These are phyloP conservation scores for Strix aluco DNA, from an alignment of 2,113 vertebrate genomes.

Conservation along the genomic window DNA sequence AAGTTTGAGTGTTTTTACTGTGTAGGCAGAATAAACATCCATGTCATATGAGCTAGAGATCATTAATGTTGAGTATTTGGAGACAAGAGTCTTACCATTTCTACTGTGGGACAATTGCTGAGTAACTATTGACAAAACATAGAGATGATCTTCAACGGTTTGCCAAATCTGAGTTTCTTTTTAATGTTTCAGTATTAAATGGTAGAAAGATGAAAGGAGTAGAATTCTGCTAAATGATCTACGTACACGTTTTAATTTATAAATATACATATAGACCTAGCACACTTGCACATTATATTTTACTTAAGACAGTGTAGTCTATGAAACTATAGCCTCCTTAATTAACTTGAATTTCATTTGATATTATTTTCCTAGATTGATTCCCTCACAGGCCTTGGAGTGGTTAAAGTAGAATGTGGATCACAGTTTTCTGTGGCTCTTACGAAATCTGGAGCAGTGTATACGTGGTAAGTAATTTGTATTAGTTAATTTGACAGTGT, in stretches of 20 bases:
- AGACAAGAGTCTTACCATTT: neutral
- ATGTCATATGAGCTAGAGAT: neutral
- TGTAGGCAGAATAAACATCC: neutral
- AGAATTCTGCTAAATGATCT: neutral
- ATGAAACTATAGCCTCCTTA: neutral
- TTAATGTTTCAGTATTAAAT: neutral
- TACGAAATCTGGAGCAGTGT: conserved; percentile 95
- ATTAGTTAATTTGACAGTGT: neutral
- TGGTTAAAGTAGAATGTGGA: conserved; percentile 96
- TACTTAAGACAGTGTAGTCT: neutral
- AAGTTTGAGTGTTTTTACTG: neutral
- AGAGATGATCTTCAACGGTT: neutral
- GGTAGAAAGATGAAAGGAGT: neutral
- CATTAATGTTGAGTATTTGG: neutral
- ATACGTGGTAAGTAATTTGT: conserved; percentile 86
- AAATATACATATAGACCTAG: neutral
- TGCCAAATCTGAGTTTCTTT: neutral
- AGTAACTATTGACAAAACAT: neutral
- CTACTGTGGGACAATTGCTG: neutral
- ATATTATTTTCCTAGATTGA: conserved; percentile 84
- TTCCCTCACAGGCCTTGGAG: conserved; percentile 95
- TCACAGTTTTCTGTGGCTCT: conserved; percentile 98
- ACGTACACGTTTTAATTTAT: neutral
- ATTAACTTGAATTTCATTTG: neutral
- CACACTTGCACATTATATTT: neutral